These are phyloP conservation scores for Hypanus sabinus DNA, from an alignment of 2,113 vertebrate species.

Conservation along the genomic window DNA sequence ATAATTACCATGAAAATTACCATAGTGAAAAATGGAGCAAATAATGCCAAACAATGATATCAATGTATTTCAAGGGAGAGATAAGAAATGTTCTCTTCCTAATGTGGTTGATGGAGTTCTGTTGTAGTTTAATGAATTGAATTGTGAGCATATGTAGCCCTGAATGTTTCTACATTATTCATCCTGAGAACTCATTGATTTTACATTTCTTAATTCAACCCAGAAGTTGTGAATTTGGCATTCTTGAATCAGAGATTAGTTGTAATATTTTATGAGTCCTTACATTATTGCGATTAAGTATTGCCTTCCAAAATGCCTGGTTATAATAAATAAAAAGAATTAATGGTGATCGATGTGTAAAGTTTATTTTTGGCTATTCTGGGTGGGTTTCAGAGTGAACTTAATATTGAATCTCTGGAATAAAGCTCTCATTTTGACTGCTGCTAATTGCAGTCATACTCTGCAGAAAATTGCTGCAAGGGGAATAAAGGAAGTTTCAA, in stretches of 20 bases:
- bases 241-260: too few relatives aligned
- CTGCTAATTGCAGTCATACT: background rate
- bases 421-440: background rate
- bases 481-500: background rate
- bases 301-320: background rate
- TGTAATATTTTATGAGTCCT: background rate
- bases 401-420: background rate
- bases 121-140: background rate
- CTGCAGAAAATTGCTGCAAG: slow-evolving; percentile 6
- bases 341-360: background rate
- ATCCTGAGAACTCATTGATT: background rate
- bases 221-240: background rate
- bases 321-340: background rate
- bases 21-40: too few relatives aligned
- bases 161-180: background rate
- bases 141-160: background rate
- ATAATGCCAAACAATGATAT: background rate
- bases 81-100: background rate
- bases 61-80: background rate
- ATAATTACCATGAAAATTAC: background rate
- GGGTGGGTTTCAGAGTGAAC: background rate
- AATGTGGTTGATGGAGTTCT: background rate
- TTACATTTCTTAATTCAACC: background rate
- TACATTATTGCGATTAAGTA: background rate
- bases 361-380: background rate